phyloP scores from a whole-genome alignment of 2,888 invertebrate species.

The Watsonalla cultraria region DNA sequence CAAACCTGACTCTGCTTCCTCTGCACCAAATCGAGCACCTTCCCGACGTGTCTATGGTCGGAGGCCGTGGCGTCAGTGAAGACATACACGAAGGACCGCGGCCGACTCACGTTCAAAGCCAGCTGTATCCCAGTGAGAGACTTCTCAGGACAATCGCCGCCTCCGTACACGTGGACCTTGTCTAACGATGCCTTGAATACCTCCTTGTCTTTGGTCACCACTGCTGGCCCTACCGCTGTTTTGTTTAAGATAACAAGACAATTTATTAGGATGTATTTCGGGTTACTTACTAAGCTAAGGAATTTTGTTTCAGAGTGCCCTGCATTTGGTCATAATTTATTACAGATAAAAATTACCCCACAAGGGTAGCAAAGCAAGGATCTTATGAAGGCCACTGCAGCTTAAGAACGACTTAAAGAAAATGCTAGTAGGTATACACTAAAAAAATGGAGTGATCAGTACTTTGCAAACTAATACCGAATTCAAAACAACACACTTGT shows the following conservation, averaged over 20 bases:
- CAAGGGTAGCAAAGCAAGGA: too few species aligned
- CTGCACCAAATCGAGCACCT: conserved; percentile 83
- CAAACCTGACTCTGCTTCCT: conserved; percentile 86
- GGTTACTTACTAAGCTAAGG: too few species aligned
- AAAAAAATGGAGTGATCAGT: too few species aligned
- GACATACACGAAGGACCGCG: conserved; percentile 85
- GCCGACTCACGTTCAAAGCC: conserved; percentile 81
- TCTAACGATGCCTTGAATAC: conserved; percentile 77
- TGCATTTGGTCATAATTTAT: too few species aligned
- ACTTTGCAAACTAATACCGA: too few species aligned
- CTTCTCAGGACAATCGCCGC: conserved; percentile 87
- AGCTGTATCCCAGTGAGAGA: conserved; percentile 81
- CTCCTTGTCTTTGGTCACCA: conserved; percentile 81
- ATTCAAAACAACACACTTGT: too few species aligned
- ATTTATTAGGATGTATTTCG: neutral
- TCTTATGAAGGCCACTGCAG: too few species aligned
- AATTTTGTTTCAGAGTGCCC: too few species aligned
- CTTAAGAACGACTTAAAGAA: too few species aligned
- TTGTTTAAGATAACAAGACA: neutral
- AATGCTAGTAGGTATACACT: too few species aligned
- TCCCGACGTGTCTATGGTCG: conserved; percentile 80
- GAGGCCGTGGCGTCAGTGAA: conserved; percentile 87
- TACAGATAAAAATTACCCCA: too few species aligned
- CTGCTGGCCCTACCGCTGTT: conserved; percentile 80
- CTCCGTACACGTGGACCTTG: conserved; percentile 80